A percentile compares a stretch with the other conserved stretches of the same genome.
Evolutionary conservation across 2,888 invertebrate species (phyloP).

Genomic region (Drosophila anomalata): DNA sequence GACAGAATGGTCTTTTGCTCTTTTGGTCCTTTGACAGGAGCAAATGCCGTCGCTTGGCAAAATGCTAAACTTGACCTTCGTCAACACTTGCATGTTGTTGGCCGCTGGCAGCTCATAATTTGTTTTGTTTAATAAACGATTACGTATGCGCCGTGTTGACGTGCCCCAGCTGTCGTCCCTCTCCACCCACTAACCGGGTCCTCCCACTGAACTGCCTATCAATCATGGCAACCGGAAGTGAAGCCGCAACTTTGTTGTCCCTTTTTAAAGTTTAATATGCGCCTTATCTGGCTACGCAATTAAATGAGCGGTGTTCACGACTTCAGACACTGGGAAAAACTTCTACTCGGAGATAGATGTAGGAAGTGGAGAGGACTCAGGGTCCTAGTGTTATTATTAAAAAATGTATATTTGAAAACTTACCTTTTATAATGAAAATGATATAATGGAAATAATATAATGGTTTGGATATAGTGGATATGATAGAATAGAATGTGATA

Average conservation of each 20-base stretch:
- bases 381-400: too few relatives aligned
- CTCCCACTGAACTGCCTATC: conserved; percentile 48
- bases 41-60: conserved; percentile 31
- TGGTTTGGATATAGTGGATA: too few relatives aligned
- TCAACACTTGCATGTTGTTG: conserved; percentile 57
- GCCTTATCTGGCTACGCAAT: conserved; percentile 32
- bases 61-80: conserved; percentile 72
- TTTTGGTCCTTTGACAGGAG: conserved; percentile 33
- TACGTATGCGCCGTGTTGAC: conserved; percentile 38
- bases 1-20: conserved; percentile 40
- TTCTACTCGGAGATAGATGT: not conserved
- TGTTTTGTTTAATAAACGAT: conserved; percentile 48
- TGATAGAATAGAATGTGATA: too few relatives aligned
- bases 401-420: too few relatives aligned
- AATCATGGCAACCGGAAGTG: conserved; percentile 52
- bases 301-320: conserved; percentile 4
- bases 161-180: conserved; percentile 30
- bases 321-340: not conserved
- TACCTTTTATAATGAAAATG: too few relatives aligned
- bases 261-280: conserved; percentile 32
- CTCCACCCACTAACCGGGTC: not conserved
- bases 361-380: too few relatives aligned
- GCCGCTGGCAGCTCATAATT: conserved; percentile 39
- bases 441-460: too few relatives aligned
- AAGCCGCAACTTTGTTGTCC: conserved; percentile 30